A percentile compares a stretch with the other conserved stretches of the same genome.
These are phyloP conservation scores for Gastracanthus pulcherrimus DNA, from an alignment of 2,888 invertebrate species.

Conservation along the genomic window DNA sequence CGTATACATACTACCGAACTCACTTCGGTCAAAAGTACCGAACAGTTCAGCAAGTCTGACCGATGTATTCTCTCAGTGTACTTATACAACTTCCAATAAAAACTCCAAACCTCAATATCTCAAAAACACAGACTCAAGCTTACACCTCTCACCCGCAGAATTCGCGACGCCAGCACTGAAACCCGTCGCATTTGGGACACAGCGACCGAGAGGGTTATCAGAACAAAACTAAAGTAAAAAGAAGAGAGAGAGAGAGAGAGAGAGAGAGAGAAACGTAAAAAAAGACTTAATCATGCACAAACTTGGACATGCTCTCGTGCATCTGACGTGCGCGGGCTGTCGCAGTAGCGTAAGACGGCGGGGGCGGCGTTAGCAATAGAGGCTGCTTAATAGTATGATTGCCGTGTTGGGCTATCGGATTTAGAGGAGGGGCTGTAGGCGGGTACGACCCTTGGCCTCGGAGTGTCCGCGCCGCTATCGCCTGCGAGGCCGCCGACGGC, in stretches of 20 bases:
- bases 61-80: too few species aligned
- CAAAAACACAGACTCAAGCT: too few species aligned
- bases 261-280: conserved; percentile 64
- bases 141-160: too few species aligned
- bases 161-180: too few species aligned
- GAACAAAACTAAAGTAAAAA: conserved; percentile 48
- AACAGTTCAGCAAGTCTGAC: too few species aligned
- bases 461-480: conserved; percentile 82
- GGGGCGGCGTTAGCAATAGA: conserved; percentile 80
- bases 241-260: conserved; percentile 59
- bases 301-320: conserved; percentile 78
- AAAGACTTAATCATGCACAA: conserved; percentile 79
- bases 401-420: conserved; percentile 78
- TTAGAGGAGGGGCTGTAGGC: conserved; percentile 81
- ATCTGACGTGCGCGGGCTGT: conserved; percentile 78
- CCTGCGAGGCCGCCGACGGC: conserved; percentile 80
- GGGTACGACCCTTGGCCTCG: conserved; percentile 87
- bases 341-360: conserved; percentile 82
- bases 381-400: conserved; percentile 80
- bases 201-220: too few species aligned
- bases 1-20: too few species aligned
- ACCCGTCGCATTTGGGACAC: too few species aligned
- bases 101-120: too few species aligned
- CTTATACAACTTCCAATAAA: too few species aligned
- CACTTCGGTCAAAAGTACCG: too few species aligned